These are phyloP conservation scores for Temnothorax unifasciatus DNA, from an alignment of 2,888 invertebrate species.

Conservation along the genomic window DNA sequence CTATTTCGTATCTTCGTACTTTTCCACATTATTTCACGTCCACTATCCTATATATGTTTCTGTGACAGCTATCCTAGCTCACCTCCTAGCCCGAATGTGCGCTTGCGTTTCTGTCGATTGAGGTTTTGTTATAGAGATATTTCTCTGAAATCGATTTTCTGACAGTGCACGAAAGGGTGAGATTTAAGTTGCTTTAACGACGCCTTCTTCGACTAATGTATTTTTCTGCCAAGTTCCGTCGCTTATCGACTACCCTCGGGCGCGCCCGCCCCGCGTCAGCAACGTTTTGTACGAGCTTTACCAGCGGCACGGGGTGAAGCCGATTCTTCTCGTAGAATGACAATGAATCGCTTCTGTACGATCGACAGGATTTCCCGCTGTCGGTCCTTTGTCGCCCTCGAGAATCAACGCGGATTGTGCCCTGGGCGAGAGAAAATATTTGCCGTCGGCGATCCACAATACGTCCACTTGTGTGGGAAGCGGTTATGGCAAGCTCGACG, in stretches of 20 bases:
- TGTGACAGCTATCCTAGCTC: neutral
- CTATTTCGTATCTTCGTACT: neutral
- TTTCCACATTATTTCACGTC: neutral
- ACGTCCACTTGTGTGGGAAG: slow-evolving; percentile 70
- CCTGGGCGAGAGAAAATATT: slow-evolving; percentile 73
- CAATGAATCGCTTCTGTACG: slow-evolving; percentile 60
- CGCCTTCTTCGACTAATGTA: slow-evolving; percentile 31
- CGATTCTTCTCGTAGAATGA: slow-evolving; percentile 40
- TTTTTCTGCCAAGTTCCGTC: slow-evolving; percentile 29
- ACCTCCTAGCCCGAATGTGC: neutral
- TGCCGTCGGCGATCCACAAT: slow-evolving; percentile 65
- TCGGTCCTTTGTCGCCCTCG: slow-evolving; percentile 74
- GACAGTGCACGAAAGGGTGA: slow-evolving; percentile 19
- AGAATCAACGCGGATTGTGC: slow-evolving; percentile 73
- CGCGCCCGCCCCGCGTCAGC: slow-evolving; percentile 19
- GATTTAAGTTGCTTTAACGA: slow-evolving; percentile 39
- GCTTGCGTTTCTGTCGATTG: slow-evolving; percentile 29
- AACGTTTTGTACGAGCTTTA: slow-evolving; percentile 35
- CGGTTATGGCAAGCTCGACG: slow-evolving; percentile 53
- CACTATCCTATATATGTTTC: neutral
- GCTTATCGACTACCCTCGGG: slow-evolving; percentile 38
- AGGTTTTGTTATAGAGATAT: slow-evolving; percentile 30
- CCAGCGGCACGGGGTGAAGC: slow-evolving; percentile 47
- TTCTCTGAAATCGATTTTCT: slow-evolving; percentile 39
- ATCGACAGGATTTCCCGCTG: slow-evolving; percentile 76